Evolutionary conservation across 1,140 invertebrate genomes (phyloP), one percentile per base, ranked within the genome.

Genomic region (Drosophila varians): DNA sequence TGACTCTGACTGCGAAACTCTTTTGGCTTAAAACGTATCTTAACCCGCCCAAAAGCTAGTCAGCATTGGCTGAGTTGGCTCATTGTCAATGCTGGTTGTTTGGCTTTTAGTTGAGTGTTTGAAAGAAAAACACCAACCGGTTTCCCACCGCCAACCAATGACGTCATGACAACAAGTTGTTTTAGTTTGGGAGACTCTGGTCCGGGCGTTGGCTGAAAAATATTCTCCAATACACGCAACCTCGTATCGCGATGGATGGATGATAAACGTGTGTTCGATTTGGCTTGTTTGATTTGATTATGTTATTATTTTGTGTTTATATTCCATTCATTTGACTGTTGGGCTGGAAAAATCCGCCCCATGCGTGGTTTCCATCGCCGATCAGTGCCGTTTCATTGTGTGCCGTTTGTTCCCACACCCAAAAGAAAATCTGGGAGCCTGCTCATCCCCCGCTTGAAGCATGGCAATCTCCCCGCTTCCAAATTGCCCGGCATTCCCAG

Each of bases 151-250:
- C 60, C 28, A 38, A 56, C 38, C 25, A 68, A 72, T 84, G 79
- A 84, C 79, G 80, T 86, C 79, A 84, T 86, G 83, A 80, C 76
- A 79, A 79, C 80, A 79, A 75, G 57, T 79, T 74, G 60, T 76
- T 71, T 18, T 54, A 57, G 31, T 62, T 31, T 42, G 36, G 14
- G 36, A 42, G 53, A 51, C 53, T 64, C 21, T 18, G 64, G 51
- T 16, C 26, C 66, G 71, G 79, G 79, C 71, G 78, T 83, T 86
- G 79, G 64, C 80, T 62, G 48, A 46, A 54, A 46, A 58, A 42
- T 56, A 40, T 42, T 42, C 42, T 18, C 46, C 4, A 43, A 28
- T 34, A 47, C 21, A 47, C 34, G 26, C 28, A 74, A 31, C 12
- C 14, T 26, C 31, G 47, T 28, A 31, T 45, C 8, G 26, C 52